Percentiles rank a stretch among this genome's conserved stretches.
Evolutionary conservation across 2,888 invertebrate genomes (phyloP).

Genomic region (Listrodromus nycthemerus): DNA sequence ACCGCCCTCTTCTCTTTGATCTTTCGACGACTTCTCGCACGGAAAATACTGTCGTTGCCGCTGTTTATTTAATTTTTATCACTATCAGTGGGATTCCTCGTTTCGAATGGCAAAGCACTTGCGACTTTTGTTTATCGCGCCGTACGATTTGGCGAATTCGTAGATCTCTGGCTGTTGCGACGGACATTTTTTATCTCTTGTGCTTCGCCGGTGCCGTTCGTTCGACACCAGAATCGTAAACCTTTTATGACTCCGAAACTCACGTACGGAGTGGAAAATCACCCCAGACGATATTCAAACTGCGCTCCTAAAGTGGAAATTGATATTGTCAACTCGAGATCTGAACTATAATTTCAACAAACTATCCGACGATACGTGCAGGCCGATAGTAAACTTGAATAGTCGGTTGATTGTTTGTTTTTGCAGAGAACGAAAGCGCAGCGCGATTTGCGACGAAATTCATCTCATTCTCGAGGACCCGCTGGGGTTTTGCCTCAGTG

Average conservation of each 20-base stretch:
- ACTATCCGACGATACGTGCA: too few relatives aligned
- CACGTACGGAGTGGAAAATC: too few relatives aligned
- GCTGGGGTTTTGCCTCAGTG: too few relatives aligned
- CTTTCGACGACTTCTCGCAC: constrained; percentile 41
- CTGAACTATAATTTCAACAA: too few relatives aligned
- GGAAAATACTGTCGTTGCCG: constrained; percentile 24
- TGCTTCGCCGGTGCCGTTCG: constrained; percentile 40
- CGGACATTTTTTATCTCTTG: constrained; percentile 47
- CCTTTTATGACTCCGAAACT: constrained; percentile 69
- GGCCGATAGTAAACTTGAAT: too few relatives aligned
- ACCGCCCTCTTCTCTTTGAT: constrained; percentile 51
- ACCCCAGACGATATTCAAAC: too few relatives aligned
- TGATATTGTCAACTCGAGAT: too few relatives aligned
- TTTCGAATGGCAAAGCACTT: constrained; percentile 27
- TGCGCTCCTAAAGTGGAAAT: too few relatives aligned
- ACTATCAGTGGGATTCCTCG: constrained; percentile 25
- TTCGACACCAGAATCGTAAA: constrained; percentile 74
- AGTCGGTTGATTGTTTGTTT: too few relatives aligned
- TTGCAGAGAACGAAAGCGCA: too few relatives aligned
- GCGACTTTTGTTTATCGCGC: constrained; percentile 41
- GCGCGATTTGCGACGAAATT: too few relatives aligned
- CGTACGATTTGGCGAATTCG: constrained; percentile 28
- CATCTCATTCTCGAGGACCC: too few relatives aligned
- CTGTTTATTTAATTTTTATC: constrained; percentile 38
- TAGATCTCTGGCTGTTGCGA: constrained; percentile 36